Base-by-base conservation (phyloP, 2,113 vertebrate species). In the Macroglossus sobrinus region DNA sequence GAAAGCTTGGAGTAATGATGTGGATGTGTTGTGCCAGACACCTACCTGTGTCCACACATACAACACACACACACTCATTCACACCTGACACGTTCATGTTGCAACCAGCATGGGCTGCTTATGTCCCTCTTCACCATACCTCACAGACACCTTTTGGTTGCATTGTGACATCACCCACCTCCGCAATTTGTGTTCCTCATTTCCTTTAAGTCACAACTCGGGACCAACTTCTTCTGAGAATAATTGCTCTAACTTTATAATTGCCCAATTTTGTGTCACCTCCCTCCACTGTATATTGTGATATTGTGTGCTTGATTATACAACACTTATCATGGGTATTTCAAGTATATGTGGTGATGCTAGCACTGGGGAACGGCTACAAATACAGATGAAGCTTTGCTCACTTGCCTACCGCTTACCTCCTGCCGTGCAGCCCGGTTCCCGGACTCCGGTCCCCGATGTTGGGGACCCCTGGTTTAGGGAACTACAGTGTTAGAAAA, bases 301-400 rank as follows among this genome's bases (percentile, higher is more conserved):
- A 12, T 14, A 30, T 4, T 1, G 10, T 0, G 8, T 15, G 15
- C 68, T 28, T 84, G 26, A 7, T 47, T 19, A 21, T 7, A 12
- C 14, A n/a, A 28, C 11, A 24, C n/a, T 57, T 1, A 15, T n/a
- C 59, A 12, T 12, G 45, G 61, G 14, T n/a, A 38, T 53, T 80
- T 79, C 53, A 78, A 21, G 26, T 45, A n/a, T 40, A 21, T 28
- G 3, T 63, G n/a, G 50, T 50, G 50, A 50, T 50, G 15, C 50
- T 16, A 50, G 50, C 15, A 1, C 50, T 50, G 50, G 15, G 15
- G 50, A 50, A 4, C 15, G 4, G 50, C 50, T 16, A 16, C 50
- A 50, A 50, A 50, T 4, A 50, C 50, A 50, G 14, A 50, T 16
- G 50, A 50, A 50, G 50, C 50, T 50, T 50, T 16, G 14, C 50